Evolutionary conservation across 2,888 invertebrate genomes (phyloP).

Genomic region (Empis livida): DNA sequence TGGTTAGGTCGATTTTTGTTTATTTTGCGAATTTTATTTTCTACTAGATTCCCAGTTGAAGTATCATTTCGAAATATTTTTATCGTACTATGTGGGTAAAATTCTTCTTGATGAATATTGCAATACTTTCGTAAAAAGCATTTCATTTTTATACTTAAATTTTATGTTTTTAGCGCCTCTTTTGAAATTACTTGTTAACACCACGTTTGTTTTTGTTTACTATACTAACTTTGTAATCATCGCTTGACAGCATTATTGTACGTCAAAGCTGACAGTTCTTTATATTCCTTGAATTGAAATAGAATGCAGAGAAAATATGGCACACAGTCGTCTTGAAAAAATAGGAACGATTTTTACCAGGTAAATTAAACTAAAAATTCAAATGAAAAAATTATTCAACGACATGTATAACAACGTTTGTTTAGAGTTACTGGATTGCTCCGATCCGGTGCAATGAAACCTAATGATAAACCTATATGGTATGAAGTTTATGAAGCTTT

Average conservation of each 20-base stretch:
- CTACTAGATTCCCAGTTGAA: neutral
- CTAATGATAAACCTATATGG: conserved; percentile 84
- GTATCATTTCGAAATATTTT: conserved; percentile 22
- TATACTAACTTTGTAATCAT: too few relatives aligned
- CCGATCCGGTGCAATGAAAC: conserved; percentile 62
- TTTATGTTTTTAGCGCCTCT: too few relatives aligned
- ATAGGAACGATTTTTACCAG: conserved; percentile 59
- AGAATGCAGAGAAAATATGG: conserved; percentile 40
- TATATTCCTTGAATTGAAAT: too few relatives aligned
- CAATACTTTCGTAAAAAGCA: neutral
- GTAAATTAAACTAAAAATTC: conserved; percentile 34
- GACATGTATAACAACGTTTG: conserved; percentile 13
- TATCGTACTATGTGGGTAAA: conserved; percentile 25
- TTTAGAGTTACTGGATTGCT: conserved; percentile 61
- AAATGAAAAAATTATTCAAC: neutral
- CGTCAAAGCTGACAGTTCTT: too few relatives aligned
- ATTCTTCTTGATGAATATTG: conserved; percentile 12
- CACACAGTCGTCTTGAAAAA: conserved; percentile 55
- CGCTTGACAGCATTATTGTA: too few relatives aligned
- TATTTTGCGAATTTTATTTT: neutral
- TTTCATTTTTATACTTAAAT: neutral
- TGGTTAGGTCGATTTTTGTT: neutral
- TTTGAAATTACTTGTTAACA: too few relatives aligned
- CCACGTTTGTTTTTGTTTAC: too few relatives aligned
- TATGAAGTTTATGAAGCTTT: conserved; percentile 81